phyloP scores from a whole-genome alignment of 92 coral and sea anemone genomes.

The Epizoanthus scotinus region DNA sequence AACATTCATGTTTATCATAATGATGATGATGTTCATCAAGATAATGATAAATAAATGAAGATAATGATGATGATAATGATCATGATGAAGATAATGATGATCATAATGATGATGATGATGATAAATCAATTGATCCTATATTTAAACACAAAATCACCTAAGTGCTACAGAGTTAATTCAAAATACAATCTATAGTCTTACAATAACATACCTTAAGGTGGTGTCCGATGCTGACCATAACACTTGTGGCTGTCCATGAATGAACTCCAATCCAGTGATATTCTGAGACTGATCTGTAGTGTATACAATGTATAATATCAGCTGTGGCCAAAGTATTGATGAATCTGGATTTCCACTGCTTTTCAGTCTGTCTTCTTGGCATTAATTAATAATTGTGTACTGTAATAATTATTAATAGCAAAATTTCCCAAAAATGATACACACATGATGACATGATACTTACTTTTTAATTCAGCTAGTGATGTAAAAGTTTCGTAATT shows the following conservation, averaged over 20 bases:
- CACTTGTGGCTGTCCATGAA: background rate
- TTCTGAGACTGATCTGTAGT: conserved; percentile 19
- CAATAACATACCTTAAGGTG: conserved; percentile 8
- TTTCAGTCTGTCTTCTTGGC: background rate
- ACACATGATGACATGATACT: background rate
- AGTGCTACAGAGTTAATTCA: too few relatives aligned
- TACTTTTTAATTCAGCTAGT: conserved; percentile 17
- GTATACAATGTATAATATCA: background rate
- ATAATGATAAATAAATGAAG: background rate
- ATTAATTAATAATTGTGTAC: background rate
- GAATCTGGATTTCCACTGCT: too few relatives aligned
- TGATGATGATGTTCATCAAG: background rate
- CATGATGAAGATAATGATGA: background rate
- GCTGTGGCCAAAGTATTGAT: background rate
- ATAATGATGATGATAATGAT: background rate
- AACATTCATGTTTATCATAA: too few relatives aligned
- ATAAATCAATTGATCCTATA: too few relatives aligned
- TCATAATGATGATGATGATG: too few relatives aligned
- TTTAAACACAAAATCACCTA: too few relatives aligned
- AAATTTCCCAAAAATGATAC: too few relatives aligned
- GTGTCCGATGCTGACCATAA: conserved; percentile 36
- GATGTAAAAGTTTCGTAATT: conserved; percentile 19
- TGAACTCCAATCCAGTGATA: conserved; percentile 27
- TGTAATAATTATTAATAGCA: too few relatives aligned
- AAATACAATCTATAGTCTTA: too few relatives aligned